Conservation (phyloP, 2,888 invertebrate genomes). For the Apamea epomidion region DNA sequence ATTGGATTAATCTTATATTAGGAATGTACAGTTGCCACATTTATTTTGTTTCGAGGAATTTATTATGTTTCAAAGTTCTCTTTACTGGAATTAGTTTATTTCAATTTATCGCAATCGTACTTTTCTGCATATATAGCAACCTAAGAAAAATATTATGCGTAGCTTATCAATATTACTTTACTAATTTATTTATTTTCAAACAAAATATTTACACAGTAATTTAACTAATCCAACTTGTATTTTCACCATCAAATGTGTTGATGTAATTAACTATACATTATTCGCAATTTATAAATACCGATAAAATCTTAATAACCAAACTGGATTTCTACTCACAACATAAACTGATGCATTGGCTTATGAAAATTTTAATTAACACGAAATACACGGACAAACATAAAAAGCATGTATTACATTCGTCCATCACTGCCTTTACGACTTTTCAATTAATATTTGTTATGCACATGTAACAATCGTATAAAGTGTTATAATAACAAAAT, state of each 20-base stretch:
- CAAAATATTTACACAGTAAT: no score
- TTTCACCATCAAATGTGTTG: not conserved
- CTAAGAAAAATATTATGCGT: not conserved
- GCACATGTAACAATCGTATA: conserved; percentile 68
- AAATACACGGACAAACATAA: conserved; percentile 51
- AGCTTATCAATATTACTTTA: no score
- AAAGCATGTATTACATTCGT: conserved; percentile 49
- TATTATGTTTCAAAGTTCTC: conserved; percentile 1
- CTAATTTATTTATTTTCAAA: no score
- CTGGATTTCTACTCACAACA: conserved; percentile 28
- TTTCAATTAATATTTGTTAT: conserved; percentile 69
- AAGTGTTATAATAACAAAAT: conserved; percentile 68
- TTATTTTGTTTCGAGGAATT: conserved; percentile 23
- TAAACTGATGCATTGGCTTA: conserved; percentile 42
- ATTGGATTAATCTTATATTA: conserved; percentile 52
- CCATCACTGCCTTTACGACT: conserved; percentile 52
- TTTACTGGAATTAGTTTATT: conserved; percentile 12
- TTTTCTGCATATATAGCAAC: not conserved
- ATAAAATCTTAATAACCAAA: conserved; percentile 41
- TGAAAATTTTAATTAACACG: conserved; percentile 57
- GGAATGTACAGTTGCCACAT: conserved; percentile 18
- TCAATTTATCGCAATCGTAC: not conserved
- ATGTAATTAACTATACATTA: not conserved
- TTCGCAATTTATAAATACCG: conserved; percentile 11
- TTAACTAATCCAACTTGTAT: not conserved